A percentile compares a stretch with the other conserved stretches of the same genome.
Evolutionary conservation across 1,140 invertebrate species (phyloP).

Genomic region (Hormaphis cornu): DNA sequence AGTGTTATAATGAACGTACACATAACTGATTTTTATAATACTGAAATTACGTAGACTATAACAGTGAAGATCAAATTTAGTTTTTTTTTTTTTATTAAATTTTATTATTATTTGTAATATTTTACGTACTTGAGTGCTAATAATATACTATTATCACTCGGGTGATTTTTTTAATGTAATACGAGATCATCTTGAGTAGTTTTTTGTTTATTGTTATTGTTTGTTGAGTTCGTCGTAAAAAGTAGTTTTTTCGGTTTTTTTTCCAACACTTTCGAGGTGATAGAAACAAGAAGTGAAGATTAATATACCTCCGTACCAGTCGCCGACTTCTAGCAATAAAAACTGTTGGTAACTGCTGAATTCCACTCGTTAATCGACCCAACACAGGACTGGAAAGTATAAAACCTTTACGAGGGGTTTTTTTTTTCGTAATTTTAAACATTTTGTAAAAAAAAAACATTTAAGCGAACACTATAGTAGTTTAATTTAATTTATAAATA

Average conservation of each 20-base stretch:
- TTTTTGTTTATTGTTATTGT: not conserved
- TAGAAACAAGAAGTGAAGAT: not conserved
- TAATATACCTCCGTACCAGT: not conserved
- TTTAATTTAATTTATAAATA: not conserved
- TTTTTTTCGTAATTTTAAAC: not conserved
- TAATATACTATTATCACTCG: too few species aligned
- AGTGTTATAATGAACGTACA: too few species aligned
- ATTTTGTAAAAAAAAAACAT: slow-evolving; percentile 3
- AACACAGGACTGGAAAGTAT: not conserved
- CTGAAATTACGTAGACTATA: too few species aligned
- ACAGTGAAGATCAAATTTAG: too few species aligned
- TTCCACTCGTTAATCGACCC: slow-evolving; percentile 26
- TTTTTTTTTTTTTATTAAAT: too few species aligned
- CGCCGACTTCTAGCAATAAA: not conserved
- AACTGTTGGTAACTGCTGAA: slow-evolving; percentile 16
- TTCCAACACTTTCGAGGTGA: not conserved
- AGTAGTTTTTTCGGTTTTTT: too few species aligned
- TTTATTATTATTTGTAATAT: too few species aligned
- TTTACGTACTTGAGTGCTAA: too few species aligned
- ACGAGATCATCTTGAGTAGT: too few species aligned
- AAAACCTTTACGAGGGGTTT: not conserved
- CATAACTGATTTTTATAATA: too few species aligned
- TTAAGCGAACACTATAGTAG: too few species aligned
- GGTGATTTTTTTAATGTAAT: too few species aligned
- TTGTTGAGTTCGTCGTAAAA: not conserved